Base-by-base conservation (phyloP, 2,888 invertebrate species). In the Augiades crinisus region DNA sequence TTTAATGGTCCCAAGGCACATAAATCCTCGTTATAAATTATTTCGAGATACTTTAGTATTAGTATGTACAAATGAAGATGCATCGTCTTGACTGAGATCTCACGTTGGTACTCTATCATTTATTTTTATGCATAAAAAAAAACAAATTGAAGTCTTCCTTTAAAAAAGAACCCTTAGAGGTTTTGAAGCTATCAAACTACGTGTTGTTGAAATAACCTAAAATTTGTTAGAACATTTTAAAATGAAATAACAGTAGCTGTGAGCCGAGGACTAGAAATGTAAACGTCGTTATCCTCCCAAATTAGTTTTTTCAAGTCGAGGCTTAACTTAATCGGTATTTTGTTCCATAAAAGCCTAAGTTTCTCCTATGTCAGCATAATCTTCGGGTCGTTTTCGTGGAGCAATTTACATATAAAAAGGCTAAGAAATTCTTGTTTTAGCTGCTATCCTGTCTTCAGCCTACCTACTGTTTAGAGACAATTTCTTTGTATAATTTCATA, bases 11-110 rank as follows among this genome's bases (percentile, higher is more conserved):
- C 65, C 70, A 63, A 61, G 71, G 72, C 70, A 66, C 75, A 78
- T 81, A 82, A 83, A 82, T 79, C 77, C 78, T 74, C 70, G 76
- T 80, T 79, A 80, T 83, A 72, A 81, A 81, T 84, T 77, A 84
- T 85, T 53, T 37, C 46, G 50, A 57, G 59, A 44, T 30, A 36
- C 36, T 38, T 37, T 6, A 38, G 37, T n/a, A n/a, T n/a, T n/a
- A n/a, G n/a, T n/a, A n/a, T n/a, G n/a, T n/a, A n/a, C n/a, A n/a
- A n/a, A n/a, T n/a, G n/a, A n/a, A n/a, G n/a, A n/a, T n/a, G n/a
- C n/a, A n/a, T n/a, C n/a, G n/a, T n/a, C n/a, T n/a, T n/a, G n/a
- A n/a, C n/a, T n/a, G n/a, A n/a, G n/a, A n/a, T n/a, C n/a, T n/a
- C n/a, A n/a, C n/a, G n/a, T n/a, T n/a, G n/a, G n/a, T n/a, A n/a